A percentile compares a stretch with the other conserved stretches of the same genome.
phyloP scores from a whole-genome alignment of 2,113 vertebrate species.

The Apaloderma vittatum region DNA sequence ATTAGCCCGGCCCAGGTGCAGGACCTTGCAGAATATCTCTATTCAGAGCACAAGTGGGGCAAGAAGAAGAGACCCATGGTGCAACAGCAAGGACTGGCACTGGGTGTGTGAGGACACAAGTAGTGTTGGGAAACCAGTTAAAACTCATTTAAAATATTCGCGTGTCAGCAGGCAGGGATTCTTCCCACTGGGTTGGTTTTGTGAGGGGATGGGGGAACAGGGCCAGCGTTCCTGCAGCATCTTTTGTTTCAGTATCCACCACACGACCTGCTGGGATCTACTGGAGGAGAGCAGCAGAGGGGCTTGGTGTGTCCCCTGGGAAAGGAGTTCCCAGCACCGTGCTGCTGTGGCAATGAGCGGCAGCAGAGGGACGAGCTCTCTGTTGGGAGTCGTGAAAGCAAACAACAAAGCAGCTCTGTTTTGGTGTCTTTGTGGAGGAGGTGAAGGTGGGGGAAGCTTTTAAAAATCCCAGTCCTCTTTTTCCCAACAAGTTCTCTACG shows the following conservation, averaged over 20 bases:
- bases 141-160: conserved; percentile 32
- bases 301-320: accelerated
- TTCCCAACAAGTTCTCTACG: neutral
- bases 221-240: neutral
- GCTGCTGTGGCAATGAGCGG: neutral
- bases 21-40: neutral
- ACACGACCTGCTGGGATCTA: neutral
- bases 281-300: neutral
- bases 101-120: neutral
- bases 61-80: no score
- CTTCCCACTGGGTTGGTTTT: neutral
- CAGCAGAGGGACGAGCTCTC: neutral
- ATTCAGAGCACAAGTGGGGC: neutral
- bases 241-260: neutral
- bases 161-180: conserved; percentile 9
- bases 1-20: no score
- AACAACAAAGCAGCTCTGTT: neutral
- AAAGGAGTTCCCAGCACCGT: neutral
- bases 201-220: neutral
- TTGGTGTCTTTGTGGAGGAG: neutral
- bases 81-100: neutral
- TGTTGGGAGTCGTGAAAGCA: neutral
- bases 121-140: conserved; percentile 18
- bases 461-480: neutral
- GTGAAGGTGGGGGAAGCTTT: neutral